Evolutionary conservation across 2,797 vertebrate species (phyloP).

Genomic region (Peromyscus aztecus): DNA sequence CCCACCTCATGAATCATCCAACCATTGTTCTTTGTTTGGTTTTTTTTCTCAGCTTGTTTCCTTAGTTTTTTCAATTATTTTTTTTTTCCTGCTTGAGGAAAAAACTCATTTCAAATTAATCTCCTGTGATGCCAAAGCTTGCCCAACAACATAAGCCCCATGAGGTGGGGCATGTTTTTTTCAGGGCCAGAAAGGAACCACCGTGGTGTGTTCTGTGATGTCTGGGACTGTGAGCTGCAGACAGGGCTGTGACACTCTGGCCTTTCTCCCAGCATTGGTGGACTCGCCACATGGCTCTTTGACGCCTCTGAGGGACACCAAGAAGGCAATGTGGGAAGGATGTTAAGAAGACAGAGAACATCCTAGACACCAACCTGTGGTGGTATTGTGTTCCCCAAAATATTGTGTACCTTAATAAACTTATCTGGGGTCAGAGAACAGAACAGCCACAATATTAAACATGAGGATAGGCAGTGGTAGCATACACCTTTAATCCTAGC

Average conservation of each 20-base stretch:
- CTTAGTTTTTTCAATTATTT: conserved; percentile 66
- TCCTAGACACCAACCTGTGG: neutral
- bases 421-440: too few species aligned
- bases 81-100: neutral
- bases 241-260: neutral
- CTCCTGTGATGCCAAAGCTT: neutral
- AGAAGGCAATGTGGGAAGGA: neutral
- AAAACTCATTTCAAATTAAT: conserved; percentile 56
- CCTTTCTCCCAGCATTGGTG: neutral
- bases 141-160: neutral
- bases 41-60: conserved; percentile 71
- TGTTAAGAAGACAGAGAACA: neutral
- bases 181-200: neutral
- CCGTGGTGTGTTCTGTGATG: neutral
- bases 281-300: neutral
- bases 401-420: too few species aligned
- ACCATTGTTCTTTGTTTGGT: conserved; percentile 71
- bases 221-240: neutral
- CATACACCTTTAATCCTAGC: too few species aligned
- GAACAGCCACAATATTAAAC: too few species aligned
- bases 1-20: conserved; percentile 80
- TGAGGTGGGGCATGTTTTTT: neutral
- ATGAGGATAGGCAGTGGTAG: too few species aligned
- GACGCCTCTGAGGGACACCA: neutral
- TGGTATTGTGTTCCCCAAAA: too few species aligned